Percentiles rank a stretch among this genome's conserved stretches.
These are phyloP conservation scores for Burhinus bistriatus DNA, from an alignment of 2,113 vertebrate genomes.

Conservation along the genomic window DNA sequence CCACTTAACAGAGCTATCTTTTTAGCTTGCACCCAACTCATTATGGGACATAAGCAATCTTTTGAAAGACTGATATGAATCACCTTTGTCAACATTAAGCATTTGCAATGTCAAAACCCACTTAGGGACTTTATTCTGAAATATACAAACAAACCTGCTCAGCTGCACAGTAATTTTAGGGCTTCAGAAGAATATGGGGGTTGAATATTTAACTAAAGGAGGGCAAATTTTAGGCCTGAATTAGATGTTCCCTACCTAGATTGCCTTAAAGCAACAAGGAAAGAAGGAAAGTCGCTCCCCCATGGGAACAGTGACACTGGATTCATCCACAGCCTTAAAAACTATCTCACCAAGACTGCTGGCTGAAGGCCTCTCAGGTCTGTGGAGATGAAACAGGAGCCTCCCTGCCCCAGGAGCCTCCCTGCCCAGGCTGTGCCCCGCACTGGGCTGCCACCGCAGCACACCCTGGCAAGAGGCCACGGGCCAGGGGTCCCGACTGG, in stretches of 20 bases:
- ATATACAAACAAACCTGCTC: background rate
- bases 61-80: background rate
- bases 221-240: background rate
- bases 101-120: too few relatives aligned
- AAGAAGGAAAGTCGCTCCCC: background rate
- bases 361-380: background rate
- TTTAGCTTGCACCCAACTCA: background rate
- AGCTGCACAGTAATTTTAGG: background rate
- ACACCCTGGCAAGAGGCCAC: background rate
- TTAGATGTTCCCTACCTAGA: background rate
- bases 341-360: background rate
- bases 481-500: background rate
- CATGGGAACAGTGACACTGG: background rate
- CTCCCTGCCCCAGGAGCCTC: background rate
- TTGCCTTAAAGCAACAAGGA: background rate
- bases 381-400: background rate
- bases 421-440: background rate
- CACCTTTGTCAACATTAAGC: conserved; percentile 4
- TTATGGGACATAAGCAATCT: background rate
- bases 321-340: conserved; percentile 18
- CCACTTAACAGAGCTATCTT: background rate
- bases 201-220: background rate
- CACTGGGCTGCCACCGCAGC: background rate
- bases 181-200: background rate
- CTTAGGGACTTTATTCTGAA: background rate